Conservation (phyloP, 2,888 invertebrate genomes). For the Eupithecia subfuscata region DNA sequence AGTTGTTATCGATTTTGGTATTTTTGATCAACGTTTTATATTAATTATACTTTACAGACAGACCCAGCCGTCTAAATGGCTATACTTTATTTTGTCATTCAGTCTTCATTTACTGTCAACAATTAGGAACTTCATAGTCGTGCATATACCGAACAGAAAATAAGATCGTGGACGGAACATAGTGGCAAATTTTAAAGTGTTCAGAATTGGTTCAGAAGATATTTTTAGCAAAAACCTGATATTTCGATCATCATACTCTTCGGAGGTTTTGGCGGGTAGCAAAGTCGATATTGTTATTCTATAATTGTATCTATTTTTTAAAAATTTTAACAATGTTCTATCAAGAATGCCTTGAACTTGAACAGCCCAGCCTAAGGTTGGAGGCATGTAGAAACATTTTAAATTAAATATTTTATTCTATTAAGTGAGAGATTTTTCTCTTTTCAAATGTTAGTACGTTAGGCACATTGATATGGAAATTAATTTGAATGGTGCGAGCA, state of each 20-base stretch:
- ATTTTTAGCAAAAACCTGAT: neutral
- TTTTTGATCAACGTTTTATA: too few species aligned
- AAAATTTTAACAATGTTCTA: neutral
- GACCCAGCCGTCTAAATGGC: too few species aligned
- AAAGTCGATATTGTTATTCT: neutral
- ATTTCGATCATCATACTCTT: neutral
- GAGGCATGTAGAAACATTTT: neutral
- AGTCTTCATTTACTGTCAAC: too few species aligned
- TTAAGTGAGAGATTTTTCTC: neutral
- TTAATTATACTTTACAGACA: too few species aligned
- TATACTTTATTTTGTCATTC: too few species aligned
- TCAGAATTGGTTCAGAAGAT: too few species aligned
- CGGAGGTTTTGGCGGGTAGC: neutral
- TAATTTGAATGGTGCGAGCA: constrained; percentile 41
- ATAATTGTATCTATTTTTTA: neutral
- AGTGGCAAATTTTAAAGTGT: too few species aligned
- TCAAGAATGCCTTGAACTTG: neutral
- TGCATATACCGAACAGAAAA: too few species aligned
- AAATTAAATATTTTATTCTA: neutral
- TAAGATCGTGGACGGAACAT: too few species aligned
- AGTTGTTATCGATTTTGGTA: too few species aligned
- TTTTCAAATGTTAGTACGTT: constrained; percentile 15
- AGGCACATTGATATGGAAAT: constrained; percentile 16
- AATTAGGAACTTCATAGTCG: too few species aligned
- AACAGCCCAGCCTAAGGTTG: neutral